Evolutionary conservation across 1,140 invertebrate species (phyloP).

Genomic region (Agraylea sexmaculata): DNA sequence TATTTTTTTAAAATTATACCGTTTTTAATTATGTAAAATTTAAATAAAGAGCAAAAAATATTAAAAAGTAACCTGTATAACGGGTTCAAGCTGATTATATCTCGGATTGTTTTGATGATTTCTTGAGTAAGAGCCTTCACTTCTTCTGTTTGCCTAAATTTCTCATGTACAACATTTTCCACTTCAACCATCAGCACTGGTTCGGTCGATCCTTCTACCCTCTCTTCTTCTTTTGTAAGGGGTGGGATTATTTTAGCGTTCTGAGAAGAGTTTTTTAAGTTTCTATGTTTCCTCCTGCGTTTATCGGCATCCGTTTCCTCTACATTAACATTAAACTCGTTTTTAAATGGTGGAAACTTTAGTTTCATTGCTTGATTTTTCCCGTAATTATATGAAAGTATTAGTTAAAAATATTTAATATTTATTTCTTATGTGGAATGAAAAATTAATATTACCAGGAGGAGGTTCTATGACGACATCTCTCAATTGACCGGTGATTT

Average conservation of each 20-base stretch:
- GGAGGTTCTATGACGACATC: constrained; percentile 52
- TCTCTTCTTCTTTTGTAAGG: constrained; percentile 16
- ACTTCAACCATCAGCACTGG: constrained; percentile 87
- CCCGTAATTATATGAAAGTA: background rate
- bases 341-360: constrained; percentile 52
- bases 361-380: constrained; percentile 29
- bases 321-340: constrained; percentile 50
- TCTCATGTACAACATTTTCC: constrained; percentile 84
- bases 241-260: constrained; percentile 18
- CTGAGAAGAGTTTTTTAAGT: constrained; percentile 25
- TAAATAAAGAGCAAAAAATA: background rate
- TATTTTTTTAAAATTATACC: constrained; percentile 20
- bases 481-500: constrained; percentile 62
- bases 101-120: constrained; percentile 93
- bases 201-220: constrained; percentile 20
- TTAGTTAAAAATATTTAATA: constrained; percentile 1
- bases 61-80: constrained; percentile 53
- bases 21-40: background rate
- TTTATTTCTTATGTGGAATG: constrained; percentile 3
- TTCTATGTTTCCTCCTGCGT: constrained; percentile 40
- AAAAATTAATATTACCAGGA: constrained; percentile 25
- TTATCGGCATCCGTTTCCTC: constrained; percentile 43
- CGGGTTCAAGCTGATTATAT: constrained; percentile 93
- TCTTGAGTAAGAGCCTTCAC: constrained; percentile 95
- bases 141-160: constrained; percentile 86